Evolutionary conservation across 1,140 invertebrate genomes (phyloP), one percentile per base, ranked within the genome.

Genomic region (Drosophila littoralis): DNA sequence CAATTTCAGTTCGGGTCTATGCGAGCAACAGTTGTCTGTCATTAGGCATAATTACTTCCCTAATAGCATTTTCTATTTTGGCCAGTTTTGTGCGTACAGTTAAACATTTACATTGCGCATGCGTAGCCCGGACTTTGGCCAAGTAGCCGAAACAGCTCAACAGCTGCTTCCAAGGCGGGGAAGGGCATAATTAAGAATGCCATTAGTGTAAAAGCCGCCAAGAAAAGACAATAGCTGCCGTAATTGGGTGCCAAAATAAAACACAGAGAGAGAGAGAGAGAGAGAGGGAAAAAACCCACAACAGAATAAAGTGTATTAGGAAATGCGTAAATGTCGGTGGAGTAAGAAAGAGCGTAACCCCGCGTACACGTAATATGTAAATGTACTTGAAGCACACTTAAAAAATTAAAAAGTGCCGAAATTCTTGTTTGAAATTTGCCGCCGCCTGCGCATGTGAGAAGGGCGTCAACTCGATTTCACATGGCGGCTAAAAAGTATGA

Each of bases 31-130:
- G 71, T 74, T 61, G 59, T 35, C 57, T 48, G 77, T 75, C 74
- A 79, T 79, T 79, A 79, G 59, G 68, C 60, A 73, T 79, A 79
- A 79, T 79, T 79, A 77, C 77, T 73, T 77, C 74, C 77, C 52
- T 76, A 79, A 79, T 72, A 57, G 59, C 73, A 46, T 71, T 71
- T 55, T 55, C 72, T 75, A 38, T 48, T 43, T 63, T 63, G 35
- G 59, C 43, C 33, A 61, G 22, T 13, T 50, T 66, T 50, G 12
- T 10, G 12, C n/a, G 42, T 42, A 51, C 54, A 22, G 36, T 52
- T 15, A 60, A 57, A 58, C 46, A 63, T 59, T 71, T 48, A 55
- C 61, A 78, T 78, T 78, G 73, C 73, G 77, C 77, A 72, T 79
- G 73, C 76, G 76, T 75, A 78, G 43, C 67, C 12, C 12, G 17